These are phyloP conservation scores for Acanthopleura granulata DNA, from an alignment of 2,888 invertebrate species.

Conservation along the genomic window DNA sequence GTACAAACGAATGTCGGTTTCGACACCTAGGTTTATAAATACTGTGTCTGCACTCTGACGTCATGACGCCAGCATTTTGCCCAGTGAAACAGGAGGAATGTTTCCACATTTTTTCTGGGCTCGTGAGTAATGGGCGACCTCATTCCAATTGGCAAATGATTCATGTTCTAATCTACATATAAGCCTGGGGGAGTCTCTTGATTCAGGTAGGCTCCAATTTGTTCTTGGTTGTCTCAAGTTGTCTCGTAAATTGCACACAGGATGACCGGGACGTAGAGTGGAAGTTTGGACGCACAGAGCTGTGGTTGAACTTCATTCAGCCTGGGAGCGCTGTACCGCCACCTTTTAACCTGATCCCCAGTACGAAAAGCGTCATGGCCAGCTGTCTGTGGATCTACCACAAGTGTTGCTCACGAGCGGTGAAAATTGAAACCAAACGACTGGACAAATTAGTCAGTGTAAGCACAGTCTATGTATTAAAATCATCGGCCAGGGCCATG, in stretches of 20 bases:
- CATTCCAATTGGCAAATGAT: too few relatives aligned
- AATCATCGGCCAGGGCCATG: too few relatives aligned
- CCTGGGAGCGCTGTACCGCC: conserved; percentile 47
- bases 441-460: neutral
- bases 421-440: neutral
- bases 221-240: neutral
- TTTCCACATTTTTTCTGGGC: too few relatives aligned
- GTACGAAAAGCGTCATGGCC: conserved; percentile 33
- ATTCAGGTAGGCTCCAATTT: too few relatives aligned
- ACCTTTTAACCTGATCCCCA: conserved; percentile 51
- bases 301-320: conserved; percentile 52
- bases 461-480: neutral
- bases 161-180: too few relatives aligned
- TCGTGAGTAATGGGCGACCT: too few relatives aligned
- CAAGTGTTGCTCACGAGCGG: neutral
- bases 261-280: conserved; percentile 48
- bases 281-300: conserved; percentile 49
- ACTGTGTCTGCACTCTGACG: too few relatives aligned
- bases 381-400: neutral
- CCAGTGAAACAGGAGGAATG: too few relatives aligned
- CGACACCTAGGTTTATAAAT: too few relatives aligned
- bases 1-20: too few relatives aligned
- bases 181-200: neutral
- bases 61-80: too few relatives aligned
- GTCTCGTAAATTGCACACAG: conserved; percentile 26